A percentile compares a stretch with the other conserved stretches of the same genome.
These are phyloP conservation scores for Tokudaia muenninki DNA, from an alignment of 2,797 vertebrate genomes.

Conservation along the genomic window DNA sequence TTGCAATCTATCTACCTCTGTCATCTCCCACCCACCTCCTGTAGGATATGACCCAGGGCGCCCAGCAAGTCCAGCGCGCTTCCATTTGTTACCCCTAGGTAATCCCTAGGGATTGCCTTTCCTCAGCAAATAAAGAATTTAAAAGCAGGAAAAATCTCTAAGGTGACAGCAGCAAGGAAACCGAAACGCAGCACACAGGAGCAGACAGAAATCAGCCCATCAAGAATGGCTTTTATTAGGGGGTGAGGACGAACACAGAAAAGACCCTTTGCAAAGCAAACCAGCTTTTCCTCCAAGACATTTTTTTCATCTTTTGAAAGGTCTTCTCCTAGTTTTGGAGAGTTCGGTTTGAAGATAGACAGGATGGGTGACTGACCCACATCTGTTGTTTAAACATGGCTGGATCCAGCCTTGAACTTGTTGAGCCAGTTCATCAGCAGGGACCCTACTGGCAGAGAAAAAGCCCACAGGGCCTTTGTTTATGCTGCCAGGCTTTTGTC, in stretches of 20 bases:
- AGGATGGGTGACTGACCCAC: not conserved
- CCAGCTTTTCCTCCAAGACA: not conserved
- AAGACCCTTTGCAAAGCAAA: not conserved
- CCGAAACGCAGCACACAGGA: not conserved
- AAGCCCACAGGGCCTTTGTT: not conserved
- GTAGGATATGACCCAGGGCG: not conserved
- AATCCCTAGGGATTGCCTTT: not conserved
- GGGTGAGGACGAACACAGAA: not conserved
- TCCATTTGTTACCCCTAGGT: not conserved
- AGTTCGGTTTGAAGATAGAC: not conserved
- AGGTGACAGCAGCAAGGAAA: not conserved
- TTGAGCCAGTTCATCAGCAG: not conserved
- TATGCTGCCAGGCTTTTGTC: not conserved
- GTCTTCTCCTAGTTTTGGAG: not conserved
- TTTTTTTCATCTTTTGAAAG: not conserved
- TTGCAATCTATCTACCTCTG: not conserved
- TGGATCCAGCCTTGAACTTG: not conserved
- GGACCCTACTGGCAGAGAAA: not conserved
- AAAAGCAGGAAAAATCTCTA: not conserved
- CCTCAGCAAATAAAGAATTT: not conserved
- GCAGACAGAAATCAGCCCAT: not conserved
- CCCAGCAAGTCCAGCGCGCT: not conserved
- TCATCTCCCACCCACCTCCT: too few relatives aligned
- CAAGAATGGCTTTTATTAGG: not conserved
- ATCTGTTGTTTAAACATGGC: not conserved